These are phyloP conservation scores for Drosophila rhopaloa DNA, from an alignment of 1,140 invertebrate species.

Conservation along the genomic window DNA sequence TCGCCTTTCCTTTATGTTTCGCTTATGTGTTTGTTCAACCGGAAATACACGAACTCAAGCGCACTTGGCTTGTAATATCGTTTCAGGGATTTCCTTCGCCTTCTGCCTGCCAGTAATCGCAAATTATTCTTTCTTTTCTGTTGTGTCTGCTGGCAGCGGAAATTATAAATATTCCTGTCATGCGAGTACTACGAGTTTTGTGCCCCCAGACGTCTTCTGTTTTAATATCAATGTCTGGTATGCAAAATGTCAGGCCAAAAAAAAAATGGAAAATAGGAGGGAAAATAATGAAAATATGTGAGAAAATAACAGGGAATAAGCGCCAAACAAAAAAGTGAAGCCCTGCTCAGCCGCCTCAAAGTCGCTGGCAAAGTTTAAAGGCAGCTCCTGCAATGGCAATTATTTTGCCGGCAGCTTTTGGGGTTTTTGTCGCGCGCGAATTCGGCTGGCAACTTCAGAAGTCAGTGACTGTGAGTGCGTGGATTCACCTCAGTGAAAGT, in stretches of 20 bases:
- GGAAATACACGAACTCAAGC: conserved; percentile 83
- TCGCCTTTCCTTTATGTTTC: conserved; percentile 78
- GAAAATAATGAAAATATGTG: conserved; percentile 23
- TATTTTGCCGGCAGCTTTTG: conserved; percentile 70
- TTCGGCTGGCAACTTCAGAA: conserved; percentile 52
- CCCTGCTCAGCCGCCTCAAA: conserved; percentile 43
- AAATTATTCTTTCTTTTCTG: conserved; percentile 67
- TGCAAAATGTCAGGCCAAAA: conserved; percentile 40
- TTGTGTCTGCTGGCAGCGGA: conserved; percentile 69
- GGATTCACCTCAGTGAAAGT: conserved; percentile 58
- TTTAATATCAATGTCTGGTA: conserved; percentile 52
- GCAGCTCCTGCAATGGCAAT: conserved; percentile 48
- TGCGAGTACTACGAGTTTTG: conserved; percentile 44
- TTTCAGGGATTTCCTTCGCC: conserved; percentile 60
- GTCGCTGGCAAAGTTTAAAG: conserved; percentile 56
- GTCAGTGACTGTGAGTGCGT: conserved; percentile 51
- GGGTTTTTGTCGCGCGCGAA: conserved; percentile 41
- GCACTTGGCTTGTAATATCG: conserved; percentile 73
- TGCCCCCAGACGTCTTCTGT: conserved; percentile 45
- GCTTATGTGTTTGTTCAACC: conserved; percentile 84
- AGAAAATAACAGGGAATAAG: conserved; percentile 33
- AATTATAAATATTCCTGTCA: conserved; percentile 81
- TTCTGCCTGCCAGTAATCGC: conserved; percentile 74
- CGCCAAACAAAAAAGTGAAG: conserved; percentile 30
- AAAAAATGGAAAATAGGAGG: background rate